phyloP scores from a whole-genome alignment of 2,888 invertebrate species.

The Microdon myrmicae region DNA sequence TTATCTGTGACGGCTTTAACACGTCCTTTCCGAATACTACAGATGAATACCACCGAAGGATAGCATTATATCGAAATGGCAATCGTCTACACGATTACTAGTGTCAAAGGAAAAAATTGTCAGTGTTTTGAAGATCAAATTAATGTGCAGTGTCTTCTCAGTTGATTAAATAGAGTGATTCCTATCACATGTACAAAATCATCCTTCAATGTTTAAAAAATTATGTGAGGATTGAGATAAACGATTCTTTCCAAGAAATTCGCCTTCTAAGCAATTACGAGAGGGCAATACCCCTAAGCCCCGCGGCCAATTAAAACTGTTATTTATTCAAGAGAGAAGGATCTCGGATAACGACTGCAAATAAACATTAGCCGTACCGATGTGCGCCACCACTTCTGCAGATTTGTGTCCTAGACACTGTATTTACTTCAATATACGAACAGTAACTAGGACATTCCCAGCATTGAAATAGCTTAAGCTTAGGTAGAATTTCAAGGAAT shows the following conservation, averaged over 20 bases:
- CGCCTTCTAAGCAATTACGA: slow-evolving; percentile 43
- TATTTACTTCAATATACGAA: not conserved
- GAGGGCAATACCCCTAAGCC: slow-evolving; percentile 24
- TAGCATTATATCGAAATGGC: too few relatives aligned
- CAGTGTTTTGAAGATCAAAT: too few relatives aligned
- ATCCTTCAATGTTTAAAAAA: too few relatives aligned
- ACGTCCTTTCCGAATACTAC: too few relatives aligned
- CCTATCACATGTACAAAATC: too few relatives aligned
- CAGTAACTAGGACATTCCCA: not conserved
- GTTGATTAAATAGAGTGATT: too few relatives aligned
- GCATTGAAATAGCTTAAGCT: not conserved
- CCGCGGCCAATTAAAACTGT: slow-evolving; percentile 40
- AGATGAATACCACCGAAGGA: too few relatives aligned
- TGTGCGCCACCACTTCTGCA: slow-evolving; percentile 12
- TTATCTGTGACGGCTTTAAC: too few relatives aligned
- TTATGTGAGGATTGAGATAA: slow-evolving; percentile 24
- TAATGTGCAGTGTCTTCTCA: too few relatives aligned
- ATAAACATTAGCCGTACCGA: slow-evolving; percentile 41
- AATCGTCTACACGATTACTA: too few relatives aligned
- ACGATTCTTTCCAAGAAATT: slow-evolving; percentile 42
- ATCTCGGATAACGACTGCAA: slow-evolving; percentile 36
- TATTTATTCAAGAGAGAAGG: slow-evolving; percentile 38
- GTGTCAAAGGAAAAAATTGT: too few relatives aligned
- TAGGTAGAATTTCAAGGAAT: slow-evolving; percentile 2
- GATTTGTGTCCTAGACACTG: slow-evolving; percentile 1